Evolutionary conservation across 2,797 vertebrate genomes (phyloP), one percentile per base, ranked within the genome.

Genomic region (Garrulus glandarius): DNA sequence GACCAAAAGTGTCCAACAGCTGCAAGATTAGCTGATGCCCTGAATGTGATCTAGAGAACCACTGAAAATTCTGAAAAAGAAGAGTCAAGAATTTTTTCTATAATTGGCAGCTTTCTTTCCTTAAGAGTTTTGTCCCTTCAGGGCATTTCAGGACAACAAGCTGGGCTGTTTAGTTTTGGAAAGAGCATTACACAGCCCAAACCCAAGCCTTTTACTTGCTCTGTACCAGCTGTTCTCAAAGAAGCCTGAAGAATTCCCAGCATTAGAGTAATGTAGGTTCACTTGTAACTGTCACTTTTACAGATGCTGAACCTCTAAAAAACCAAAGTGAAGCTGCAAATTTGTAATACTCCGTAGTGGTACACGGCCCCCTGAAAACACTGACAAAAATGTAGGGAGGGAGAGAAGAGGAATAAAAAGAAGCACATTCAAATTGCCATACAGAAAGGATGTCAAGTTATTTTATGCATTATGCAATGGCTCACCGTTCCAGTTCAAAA

Each of bases 31-130:
- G 70, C 21, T 92, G 96, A 94, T 77, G 69, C 49, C 63, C 86
- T 88, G 69, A 93, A 95, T 41, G 32, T 46, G 47, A 68, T 56
- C 71, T 67, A 94, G 70, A 55, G 79, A 41, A 92, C 81, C 63
- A 85, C 5, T 90, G 76, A 95, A 95, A 96, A 94, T 53, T 90
- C 60, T 72, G 71, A 22, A 93, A 79, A 64, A 75, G 23, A 29
- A 86, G 84, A 93, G 39, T 56, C 82, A 92, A 93, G 30, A 95
- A 57, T 15, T 57, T 94, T 91, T 97, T 96, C 88, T 95, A 26
- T 53, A 92, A 94, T 83, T 87, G 85, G 90, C 30, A 89, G 78
- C 63, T 95, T 92, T 95, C 86, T 96, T 93, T 96, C 82, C 93
- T 85, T 79, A 93, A 87, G 10, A 77, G 34, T 89, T 79, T 94